phyloP scores from a whole-genome alignment of 2,113 vertebrate species.

The Mus musculus region DNA sequence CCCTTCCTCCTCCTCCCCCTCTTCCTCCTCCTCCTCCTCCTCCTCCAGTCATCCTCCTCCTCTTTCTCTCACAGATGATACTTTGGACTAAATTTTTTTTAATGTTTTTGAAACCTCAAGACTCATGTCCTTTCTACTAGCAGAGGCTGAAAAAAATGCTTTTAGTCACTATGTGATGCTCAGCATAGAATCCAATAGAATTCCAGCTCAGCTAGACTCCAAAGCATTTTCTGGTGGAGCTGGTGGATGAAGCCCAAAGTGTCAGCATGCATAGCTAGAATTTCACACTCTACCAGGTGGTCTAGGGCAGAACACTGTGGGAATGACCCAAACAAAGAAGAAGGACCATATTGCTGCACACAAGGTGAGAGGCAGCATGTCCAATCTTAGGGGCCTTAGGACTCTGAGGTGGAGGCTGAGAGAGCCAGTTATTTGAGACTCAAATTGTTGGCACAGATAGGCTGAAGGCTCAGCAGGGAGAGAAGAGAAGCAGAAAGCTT shows the following conservation, averaged over 20 bases:
- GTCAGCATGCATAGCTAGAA: neutral
- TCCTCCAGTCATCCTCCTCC: neutral
- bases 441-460: conserved; percentile 66
- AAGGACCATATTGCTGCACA: neutral
- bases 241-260: conserved; percentile 32
- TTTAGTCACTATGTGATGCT: neutral
- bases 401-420: conserved; percentile 63
- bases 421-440: conserved; percentile 70
- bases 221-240: neutral
- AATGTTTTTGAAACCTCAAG: conserved; percentile 15
- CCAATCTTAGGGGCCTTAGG: conserved; percentile 78
- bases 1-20: fast-evolving
- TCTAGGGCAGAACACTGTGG: conserved; percentile 28
- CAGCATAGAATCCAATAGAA: neutral
- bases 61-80: neutral
- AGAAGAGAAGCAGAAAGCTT: conserved; percentile 73
- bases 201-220: neutral
- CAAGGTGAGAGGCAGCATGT: conserved; percentile 63
- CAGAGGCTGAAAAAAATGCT: conserved; percentile 24
- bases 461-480: conserved; percentile 59
- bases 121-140: conserved; percentile 45
- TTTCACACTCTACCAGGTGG: conserved; percentile 19
- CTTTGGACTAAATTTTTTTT: conserved; percentile 31
- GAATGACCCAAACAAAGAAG: conserved; percentile 19
- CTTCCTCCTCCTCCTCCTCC: too few relatives aligned